Conservation (phyloP, 2,888 invertebrate genomes). For the Priocnemis perturbator region DNA sequence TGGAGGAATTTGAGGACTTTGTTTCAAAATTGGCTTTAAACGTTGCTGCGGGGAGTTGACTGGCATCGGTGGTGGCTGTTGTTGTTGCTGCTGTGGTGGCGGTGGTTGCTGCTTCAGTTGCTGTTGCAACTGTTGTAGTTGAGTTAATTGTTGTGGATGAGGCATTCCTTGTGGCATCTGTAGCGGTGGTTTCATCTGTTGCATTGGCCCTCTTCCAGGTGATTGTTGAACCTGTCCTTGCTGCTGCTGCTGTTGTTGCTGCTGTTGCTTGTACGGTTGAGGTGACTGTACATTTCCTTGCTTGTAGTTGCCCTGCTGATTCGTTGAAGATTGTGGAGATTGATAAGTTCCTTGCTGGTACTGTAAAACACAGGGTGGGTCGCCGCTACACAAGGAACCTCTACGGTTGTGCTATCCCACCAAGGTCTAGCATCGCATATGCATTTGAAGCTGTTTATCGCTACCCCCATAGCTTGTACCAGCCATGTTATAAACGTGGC, state of each 20-base stretch:
- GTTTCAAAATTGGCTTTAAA: constrained; percentile 71
- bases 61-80: constrained; percentile 27
- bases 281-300: constrained; percentile 52
- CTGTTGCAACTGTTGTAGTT: constrained; percentile 22
- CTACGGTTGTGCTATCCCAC: constrained; percentile 75
- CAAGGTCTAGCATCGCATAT: constrained; percentile 73
- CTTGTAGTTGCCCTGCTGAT: constrained; percentile 64
- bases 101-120: constrained; percentile 36
- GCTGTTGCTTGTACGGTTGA: constrained; percentile 56
- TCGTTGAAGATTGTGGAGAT: constrained; percentile 50
- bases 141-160: constrained; percentile 40
- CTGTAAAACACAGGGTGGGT: constrained; percentile 75
- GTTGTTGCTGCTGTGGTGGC: constrained; percentile 36
- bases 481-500: constrained; percentile 60
- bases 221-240: constrained; percentile 38
- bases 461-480: constrained; percentile 71
- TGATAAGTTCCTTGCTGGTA: constrained; percentile 69
- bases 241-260: constrained; percentile 48
- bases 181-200: constrained; percentile 37
- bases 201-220: constrained; percentile 29
- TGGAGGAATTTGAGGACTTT: constrained; percentile 42
- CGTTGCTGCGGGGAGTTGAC: constrained; percentile 50
- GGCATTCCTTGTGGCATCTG: constrained; percentile 32
- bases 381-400: constrained; percentile 76
- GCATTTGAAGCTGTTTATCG: constrained; percentile 66